Conservation (phyloP, 64 coral and sea anemone genomes). For the Platygyra sinensis region DNA sequence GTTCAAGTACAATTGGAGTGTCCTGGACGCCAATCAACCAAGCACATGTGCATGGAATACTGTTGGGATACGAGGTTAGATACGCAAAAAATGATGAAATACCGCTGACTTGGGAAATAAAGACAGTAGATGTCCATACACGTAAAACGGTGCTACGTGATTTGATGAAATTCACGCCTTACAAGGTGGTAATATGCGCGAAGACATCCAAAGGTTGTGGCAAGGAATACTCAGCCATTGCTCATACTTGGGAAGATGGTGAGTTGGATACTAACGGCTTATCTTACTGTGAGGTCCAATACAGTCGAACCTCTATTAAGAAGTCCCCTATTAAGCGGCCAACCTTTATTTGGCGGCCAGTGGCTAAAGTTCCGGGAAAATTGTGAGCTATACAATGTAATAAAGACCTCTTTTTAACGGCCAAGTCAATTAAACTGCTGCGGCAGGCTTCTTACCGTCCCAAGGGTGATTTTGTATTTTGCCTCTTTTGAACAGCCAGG, state of each 20-base stretch:
- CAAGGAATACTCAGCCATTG: neutral
- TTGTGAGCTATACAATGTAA: too few species aligned
- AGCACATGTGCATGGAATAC: conserved; percentile 50
- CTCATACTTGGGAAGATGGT: conserved; percentile 72
- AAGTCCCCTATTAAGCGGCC: neutral
- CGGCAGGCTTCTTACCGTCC: too few species aligned
- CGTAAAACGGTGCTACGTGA: neutral
- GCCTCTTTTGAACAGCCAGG: too few species aligned
- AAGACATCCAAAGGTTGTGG: conserved; percentile 83
- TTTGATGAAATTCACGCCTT: conserved; percentile 12
- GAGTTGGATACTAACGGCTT: neutral
- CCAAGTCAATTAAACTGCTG: too few species aligned
- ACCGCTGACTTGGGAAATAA: neutral
- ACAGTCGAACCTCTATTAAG: neutral
- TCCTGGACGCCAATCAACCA: conserved; percentile 63
- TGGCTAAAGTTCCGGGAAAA: too few species aligned
- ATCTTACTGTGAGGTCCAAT: too few species aligned
- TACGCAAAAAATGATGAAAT: conserved; percentile 18
- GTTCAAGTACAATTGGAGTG: conserved; percentile 33
- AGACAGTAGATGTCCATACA: neutral
- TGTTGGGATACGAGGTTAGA: conserved; percentile 74
- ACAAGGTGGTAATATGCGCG: conserved; percentile 39
- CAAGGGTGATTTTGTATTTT: too few species aligned
- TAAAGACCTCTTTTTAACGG: too few species aligned
- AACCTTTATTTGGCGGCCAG: too few species aligned